phyloP scores from a whole-genome alignment of 2,113 vertebrate genomes.

The Lanius ludovicianus region DNA sequence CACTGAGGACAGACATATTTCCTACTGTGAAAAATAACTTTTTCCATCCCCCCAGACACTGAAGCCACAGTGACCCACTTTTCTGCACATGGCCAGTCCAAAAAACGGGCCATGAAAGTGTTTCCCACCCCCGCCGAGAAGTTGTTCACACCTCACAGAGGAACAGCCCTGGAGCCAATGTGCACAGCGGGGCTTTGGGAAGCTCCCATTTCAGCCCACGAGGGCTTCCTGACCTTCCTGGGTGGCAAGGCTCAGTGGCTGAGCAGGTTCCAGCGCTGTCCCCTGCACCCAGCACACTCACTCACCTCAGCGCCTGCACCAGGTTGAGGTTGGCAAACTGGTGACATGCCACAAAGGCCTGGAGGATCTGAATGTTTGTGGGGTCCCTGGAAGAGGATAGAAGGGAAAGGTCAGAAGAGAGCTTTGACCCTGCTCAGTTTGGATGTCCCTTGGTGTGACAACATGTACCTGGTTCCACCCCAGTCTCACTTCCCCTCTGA shows the following conservation, averaged over 20 bases:
- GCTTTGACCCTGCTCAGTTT: not conserved
- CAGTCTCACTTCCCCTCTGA: not conserved
- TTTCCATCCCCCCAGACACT: not conserved
- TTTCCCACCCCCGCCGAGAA: not conserved
- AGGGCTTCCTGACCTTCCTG: not conserved
- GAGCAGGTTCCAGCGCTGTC: not conserved
- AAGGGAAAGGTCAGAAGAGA: not conserved
- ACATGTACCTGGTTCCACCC: not conserved
- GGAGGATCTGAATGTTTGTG: conserved; percentile 86
- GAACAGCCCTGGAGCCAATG: not conserved
- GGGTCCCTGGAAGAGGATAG: conserved; percentile 76
- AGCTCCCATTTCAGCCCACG: not conserved
- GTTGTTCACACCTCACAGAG: not conserved
- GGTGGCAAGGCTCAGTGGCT: not conserved
- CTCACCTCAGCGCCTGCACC: conserved; percentile 93
- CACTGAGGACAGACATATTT: not conserved
- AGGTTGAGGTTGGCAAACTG: conserved; percentile 92
- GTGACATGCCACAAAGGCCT: conserved; percentile 92
- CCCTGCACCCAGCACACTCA: accelerated
- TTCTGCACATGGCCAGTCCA: not conserved
- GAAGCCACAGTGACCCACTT: not conserved
- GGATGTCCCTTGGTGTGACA: not conserved
- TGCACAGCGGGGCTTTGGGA: not conserved
- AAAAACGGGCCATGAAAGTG: not conserved
- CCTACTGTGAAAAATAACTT: not conserved